phyloP scores from a whole-genome alignment of 2,797 vertebrate species.

The Mormyrus hasselquistii region DNA sequence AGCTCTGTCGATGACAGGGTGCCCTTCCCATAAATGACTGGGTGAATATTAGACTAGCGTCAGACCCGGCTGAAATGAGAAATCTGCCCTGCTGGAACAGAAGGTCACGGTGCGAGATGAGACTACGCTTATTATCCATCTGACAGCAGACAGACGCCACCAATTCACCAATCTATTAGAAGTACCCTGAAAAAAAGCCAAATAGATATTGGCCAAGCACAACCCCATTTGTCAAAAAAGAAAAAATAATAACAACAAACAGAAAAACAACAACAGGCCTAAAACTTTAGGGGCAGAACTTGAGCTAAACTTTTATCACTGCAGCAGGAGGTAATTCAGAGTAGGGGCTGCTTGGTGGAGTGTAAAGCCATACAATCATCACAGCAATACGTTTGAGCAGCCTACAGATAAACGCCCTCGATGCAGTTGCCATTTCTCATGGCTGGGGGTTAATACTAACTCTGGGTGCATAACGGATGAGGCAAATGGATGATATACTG shows the following conservation, averaged over 20 bases:
- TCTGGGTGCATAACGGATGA: neutral
- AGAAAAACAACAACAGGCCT: slow-evolving; percentile 5
- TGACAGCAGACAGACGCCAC: slow-evolving; percentile 28
- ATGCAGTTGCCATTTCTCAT: neutral
- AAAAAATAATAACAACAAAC: neutral
- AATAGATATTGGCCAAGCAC: slow-evolving; percentile 27
- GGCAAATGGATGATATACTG: neutral
- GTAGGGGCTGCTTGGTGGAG: neutral
- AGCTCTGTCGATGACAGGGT: slow-evolving; percentile 10
- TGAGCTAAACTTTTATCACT: slow-evolving; percentile 11
- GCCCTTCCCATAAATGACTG: slow-evolving; percentile 27
- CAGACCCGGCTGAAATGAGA: slow-evolving; percentile 27
- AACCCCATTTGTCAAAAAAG: slow-evolving; percentile 26
- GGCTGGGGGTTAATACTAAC: slow-evolving; percentile 3
- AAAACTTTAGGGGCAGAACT: slow-evolving; percentile 15
- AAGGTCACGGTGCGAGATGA: slow-evolving; percentile 27
- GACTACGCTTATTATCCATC: slow-evolving; percentile 25
- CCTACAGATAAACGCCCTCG: neutral
- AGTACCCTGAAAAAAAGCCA: slow-evolving; percentile 15
- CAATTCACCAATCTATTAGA: slow-evolving; percentile 30
- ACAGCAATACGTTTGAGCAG: neutral
- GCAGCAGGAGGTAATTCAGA: neutral
- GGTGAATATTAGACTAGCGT: slow-evolving; percentile 22
- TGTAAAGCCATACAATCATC: neutral
- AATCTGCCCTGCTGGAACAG: slow-evolving; percentile 24